Evolutionary conservation across 2,797 vertebrate genomes (phyloP).

Genomic region (Poeciliopsis gracilis): DNA sequence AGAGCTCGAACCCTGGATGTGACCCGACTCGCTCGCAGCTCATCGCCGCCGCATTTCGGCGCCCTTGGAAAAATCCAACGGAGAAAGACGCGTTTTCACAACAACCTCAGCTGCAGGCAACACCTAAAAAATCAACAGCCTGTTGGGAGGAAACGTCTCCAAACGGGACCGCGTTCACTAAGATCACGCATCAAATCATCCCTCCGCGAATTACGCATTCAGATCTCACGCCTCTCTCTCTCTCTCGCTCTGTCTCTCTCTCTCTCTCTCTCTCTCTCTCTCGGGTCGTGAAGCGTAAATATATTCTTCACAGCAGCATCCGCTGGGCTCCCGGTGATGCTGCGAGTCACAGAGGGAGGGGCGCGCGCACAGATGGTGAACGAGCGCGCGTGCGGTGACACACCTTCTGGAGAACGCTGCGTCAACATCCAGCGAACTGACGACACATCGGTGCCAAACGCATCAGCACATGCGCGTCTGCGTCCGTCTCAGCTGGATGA

Average conservation of each 20-base stretch:
- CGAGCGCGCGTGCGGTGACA: constrained; percentile 34
- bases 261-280: background rate
- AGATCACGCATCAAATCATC: constrained; percentile 18
- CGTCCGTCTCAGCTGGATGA: background rate
- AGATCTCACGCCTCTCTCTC: constrained; percentile 17
- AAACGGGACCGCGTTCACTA: constrained; percentile 5
- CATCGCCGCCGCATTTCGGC: constrained; percentile 58
- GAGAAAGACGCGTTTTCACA: constrained; percentile 14
- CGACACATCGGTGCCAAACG: background rate
- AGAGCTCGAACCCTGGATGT: constrained; percentile 23
- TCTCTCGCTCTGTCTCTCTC: too few relatives aligned
- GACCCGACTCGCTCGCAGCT: constrained; percentile 38
- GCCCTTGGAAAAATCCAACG: constrained; percentile 52
- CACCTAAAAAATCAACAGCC: constrained; percentile 13
- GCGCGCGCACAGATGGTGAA: constrained; percentile 18
- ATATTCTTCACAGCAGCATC: constrained; percentile 43
- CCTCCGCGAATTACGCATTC: constrained; percentile 15
- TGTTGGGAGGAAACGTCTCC: background rate
- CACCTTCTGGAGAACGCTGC: constrained; percentile 44
- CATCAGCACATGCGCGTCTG: background rate
- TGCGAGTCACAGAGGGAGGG: constrained; percentile 51
- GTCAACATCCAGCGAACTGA: constrained; percentile 37
- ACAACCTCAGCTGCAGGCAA: background rate
- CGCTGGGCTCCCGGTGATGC: constrained; percentile 47
- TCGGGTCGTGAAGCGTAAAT: constrained; percentile 32